Conservation (phyloP, 2,888 invertebrate species). For the Protophormia terraenovae region DNA sequence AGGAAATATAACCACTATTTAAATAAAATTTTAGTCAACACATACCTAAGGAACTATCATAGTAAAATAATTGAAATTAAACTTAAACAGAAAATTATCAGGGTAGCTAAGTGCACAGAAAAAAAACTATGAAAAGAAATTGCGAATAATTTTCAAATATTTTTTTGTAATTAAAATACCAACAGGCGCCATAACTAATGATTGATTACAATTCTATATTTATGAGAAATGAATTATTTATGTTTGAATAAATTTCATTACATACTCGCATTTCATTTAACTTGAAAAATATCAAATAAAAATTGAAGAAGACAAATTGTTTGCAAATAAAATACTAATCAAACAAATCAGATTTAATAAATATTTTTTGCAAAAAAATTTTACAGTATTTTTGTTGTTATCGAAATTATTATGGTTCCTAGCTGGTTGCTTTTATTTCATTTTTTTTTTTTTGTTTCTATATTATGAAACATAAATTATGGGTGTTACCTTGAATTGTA, state of each 20-base stretch:
- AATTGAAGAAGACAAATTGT: not conserved
- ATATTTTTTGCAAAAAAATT: not conserved
- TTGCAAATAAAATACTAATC: not conserved
- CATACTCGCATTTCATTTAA: not conserved
- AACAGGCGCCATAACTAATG: not conserved
- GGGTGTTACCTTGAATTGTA: slow-evolving; percentile 63
- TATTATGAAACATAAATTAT: slow-evolving; percentile 31
- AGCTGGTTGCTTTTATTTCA: too few species aligned
- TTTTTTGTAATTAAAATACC: not conserved
- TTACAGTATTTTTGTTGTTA: not conserved
- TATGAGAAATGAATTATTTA: too few species aligned
- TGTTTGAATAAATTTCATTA: not conserved
- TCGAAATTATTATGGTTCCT: too few species aligned
- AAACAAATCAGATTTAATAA: slow-evolving; percentile 1
- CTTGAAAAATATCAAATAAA: not conserved
- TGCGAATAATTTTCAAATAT: too few species aligned
- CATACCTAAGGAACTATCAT: too few species aligned
- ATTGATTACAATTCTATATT: not conserved
- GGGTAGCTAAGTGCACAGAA: too few species aligned
- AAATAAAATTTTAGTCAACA: too few species aligned
- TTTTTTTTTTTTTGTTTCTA: not conserved
- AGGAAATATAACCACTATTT: too few species aligned
- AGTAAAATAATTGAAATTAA: too few species aligned
- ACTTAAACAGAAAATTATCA: too few species aligned
- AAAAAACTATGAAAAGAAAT: too few species aligned